Evolutionary conservation across 1,140 invertebrate genomes (phyloP), one percentile per base, ranked within the genome.

Genomic region (Drosophila rufa): DNA sequence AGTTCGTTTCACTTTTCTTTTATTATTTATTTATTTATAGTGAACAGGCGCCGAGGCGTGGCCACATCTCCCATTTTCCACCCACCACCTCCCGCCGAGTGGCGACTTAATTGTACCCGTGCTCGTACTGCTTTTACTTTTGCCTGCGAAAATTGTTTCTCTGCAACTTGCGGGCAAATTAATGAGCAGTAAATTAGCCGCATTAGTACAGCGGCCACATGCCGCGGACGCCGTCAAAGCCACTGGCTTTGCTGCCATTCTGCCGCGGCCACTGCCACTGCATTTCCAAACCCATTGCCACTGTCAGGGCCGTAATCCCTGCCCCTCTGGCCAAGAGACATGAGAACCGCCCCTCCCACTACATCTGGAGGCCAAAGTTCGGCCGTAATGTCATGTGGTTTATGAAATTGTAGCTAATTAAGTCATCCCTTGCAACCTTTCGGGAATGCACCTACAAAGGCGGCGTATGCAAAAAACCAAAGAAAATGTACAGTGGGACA

Each of bases 1-100:
- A 76, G 86, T 80, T 90, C 79, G 86, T 90, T 90, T 90, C 85
- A 91, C 86, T 90, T 90, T 91, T 85, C 85, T 91, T 91, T 89
- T 91, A 82, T 85, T 91, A 82, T 85, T 89, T 91, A 85, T 85
- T 79, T 90, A 87, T 87, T 80, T 82, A 75, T 80, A 45, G 56
- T 62, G 67, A 65, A 76, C 71, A 70, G 73, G 77, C 84, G 80
- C 30, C 74, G 74, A 84, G 85, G 80, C 85, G 77, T 89, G 85
- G 55, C 69, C 75, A 56, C 60, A 78, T 80, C 71, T n/a, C n/a
- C 48, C 36, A 38, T 36, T 64, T 48, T 38, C 36, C 40, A 42
- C 30, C 51, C 19, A 27, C 48, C 73, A 8, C 53, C 43, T 43
- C 33, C 71, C 61, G 15, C 30, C 43, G 12, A 33, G 19, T 19